Evolutionary conservation across 37 sponge, comb jelly and placozoan species (phyloP).

Genomic region (Theonella swinhoei): DNA sequence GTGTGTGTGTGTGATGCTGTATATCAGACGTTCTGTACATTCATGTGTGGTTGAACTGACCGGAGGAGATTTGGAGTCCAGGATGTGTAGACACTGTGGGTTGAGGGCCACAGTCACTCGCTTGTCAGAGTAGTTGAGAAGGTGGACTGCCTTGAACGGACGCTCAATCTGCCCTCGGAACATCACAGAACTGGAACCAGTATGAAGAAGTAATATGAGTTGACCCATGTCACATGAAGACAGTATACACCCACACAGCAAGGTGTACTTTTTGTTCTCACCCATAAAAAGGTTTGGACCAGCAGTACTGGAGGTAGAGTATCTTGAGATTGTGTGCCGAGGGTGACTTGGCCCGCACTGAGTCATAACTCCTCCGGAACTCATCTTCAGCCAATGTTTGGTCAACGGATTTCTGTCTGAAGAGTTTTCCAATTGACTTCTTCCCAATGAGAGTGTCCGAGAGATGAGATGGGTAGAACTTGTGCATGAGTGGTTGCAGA

Average conservation of each 20-base stretch:
- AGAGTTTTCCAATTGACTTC: neutral
- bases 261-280: too few relatives aligned
- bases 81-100: constrained; percentile 60
- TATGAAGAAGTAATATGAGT: neutral
- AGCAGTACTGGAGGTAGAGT: constrained; percentile 77
- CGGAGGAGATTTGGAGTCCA: constrained; percentile 36
- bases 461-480: constrained; percentile 63
- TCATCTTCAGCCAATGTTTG: neutral
- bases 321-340: constrained; percentile 37
- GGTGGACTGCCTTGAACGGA: constrained; percentile 23
- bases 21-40: neutral
- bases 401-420: constrained; percentile 22
- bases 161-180: constrained; percentile 64
- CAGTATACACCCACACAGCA: neutral
- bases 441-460: neutral
- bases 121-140: constrained; percentile 49
- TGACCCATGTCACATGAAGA: neutral
- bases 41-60: constrained; percentile 33
- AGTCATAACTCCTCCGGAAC: neutral
- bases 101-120: constrained; percentile 76
- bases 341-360: neutral
- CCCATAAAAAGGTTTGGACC: constrained; percentile 79
- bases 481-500: constrained; percentile 21
- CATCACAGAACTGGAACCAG: constrained; percentile 43
- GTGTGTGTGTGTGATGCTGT: constrained; percentile 13